phyloP scores from a whole-genome alignment of 2,797 vertebrate genomes.

The Lutjanus argentimaculatus region DNA sequence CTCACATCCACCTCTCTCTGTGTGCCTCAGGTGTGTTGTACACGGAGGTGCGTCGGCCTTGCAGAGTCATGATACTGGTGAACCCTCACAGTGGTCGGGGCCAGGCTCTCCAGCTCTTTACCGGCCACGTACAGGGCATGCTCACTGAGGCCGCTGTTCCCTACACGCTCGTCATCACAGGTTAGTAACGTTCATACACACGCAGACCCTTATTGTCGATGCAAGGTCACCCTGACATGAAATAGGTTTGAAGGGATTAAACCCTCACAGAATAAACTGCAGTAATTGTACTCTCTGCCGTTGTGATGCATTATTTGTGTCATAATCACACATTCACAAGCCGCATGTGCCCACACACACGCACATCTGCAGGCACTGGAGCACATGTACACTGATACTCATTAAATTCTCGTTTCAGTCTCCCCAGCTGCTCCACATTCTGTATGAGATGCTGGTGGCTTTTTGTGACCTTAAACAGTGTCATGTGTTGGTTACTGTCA shows the following conservation, averaged over 20 bases:
- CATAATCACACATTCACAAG: slow-evolving; percentile 29
- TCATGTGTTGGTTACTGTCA: slow-evolving; percentile 32
- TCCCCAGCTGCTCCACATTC: slow-evolving; percentile 52
- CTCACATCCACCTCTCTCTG: slow-evolving; percentile 18
- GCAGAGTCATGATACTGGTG: slow-evolving; percentile 90
- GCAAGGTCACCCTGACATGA: slow-evolving; percentile 35
- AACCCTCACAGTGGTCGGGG: slow-evolving; percentile 93
- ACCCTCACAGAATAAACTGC: slow-evolving; percentile 24
- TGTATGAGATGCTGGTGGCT: slow-evolving; percentile 36
- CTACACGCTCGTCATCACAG: slow-evolving; percentile 90
- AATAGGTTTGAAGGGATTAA: slow-evolving; percentile 42
- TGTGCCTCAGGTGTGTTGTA: slow-evolving; percentile 81
- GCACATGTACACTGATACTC: slow-evolving; percentile 32
- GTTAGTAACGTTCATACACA: slow-evolving; percentile 77
- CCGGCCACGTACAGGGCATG: slow-evolving; percentile 89
- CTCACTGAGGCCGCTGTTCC: slow-evolving; percentile 89
- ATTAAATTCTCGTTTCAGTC: slow-evolving; percentile 45
- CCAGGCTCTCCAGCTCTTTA: slow-evolving; percentile 90
- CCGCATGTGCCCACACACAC: slow-evolving; percentile 16
- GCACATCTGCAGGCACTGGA: slow-evolving; percentile 11
- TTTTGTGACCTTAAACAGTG: slow-evolving; percentile 58
- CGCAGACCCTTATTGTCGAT: neutral
- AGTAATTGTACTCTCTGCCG: slow-evolving; percentile 24
- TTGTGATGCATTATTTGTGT: slow-evolving; percentile 55
- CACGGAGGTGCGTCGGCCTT: slow-evolving; percentile 82